Evolutionary conservation across 2,113 vertebrate species (phyloP).

Genomic region (Lycaon pictus): DNA sequence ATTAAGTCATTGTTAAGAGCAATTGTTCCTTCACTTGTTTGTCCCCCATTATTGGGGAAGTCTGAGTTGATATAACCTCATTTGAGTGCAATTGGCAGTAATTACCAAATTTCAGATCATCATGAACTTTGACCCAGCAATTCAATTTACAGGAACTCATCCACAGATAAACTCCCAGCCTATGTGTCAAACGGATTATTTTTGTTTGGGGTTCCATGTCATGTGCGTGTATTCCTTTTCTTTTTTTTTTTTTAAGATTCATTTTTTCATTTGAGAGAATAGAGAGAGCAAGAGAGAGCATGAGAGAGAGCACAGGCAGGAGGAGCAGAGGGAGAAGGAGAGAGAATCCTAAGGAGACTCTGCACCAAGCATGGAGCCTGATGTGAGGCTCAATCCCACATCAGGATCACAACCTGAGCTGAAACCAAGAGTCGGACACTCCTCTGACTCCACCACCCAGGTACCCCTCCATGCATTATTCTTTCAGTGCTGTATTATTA

Average conservation of each 20-base stretch:
- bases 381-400: background rate
- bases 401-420: background rate
- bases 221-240: fast-evolving
- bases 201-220: background rate
- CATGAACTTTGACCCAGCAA: background rate
- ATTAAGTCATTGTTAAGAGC: background rate
- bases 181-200: background rate
- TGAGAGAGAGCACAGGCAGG: background rate
- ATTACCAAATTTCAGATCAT: background rate
- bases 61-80: background rate
- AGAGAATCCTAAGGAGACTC: background rate
- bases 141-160: background rate
- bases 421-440: background rate
- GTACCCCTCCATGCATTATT: no score
- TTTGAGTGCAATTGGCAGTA: background rate
- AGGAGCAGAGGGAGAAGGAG: background rate
- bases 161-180: background rate
- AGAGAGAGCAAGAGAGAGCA: no score
- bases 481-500: background rate
- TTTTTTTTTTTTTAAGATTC: background rate
- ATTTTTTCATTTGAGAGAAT: background rate
- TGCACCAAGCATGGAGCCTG: fast-evolving
- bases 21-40: background rate
- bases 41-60: background rate
- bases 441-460: background rate